These are phyloP conservation scores for Apamea anceps DNA, from an alignment of 2,888 invertebrate species.

Conservation along the genomic window DNA sequence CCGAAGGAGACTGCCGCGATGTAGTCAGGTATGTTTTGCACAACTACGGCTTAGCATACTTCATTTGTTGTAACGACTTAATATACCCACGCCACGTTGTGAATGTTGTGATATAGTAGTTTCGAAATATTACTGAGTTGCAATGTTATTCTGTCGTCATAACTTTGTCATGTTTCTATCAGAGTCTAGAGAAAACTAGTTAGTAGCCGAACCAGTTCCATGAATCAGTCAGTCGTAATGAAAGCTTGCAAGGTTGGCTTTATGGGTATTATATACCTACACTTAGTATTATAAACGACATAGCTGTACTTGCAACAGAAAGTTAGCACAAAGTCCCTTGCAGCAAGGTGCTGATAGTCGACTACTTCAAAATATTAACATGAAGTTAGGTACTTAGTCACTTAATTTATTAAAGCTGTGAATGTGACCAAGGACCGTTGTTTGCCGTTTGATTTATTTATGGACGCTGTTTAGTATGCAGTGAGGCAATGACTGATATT, in stretches of 20 bases:
- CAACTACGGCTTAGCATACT: constrained; percentile 50
- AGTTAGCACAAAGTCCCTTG: constrained; percentile 7
- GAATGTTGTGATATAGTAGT: constrained; percentile 54
- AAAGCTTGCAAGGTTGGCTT: constrained; percentile 71
- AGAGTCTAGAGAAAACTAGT: constrained; percentile 72
- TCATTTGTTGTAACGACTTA: constrained; percentile 47
- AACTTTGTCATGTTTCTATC: constrained; percentile 71
- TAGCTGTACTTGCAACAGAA: constrained; percentile 1
- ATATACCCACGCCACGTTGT: constrained; percentile 46
- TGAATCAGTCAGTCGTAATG: constrained; percentile 68
- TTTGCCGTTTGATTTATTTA: constrained; percentile 63
- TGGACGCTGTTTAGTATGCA: constrained; percentile 77
- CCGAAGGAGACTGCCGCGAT: constrained; percentile 97
- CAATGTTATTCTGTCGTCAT: constrained; percentile 70
- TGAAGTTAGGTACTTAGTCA: constrained; percentile 4
- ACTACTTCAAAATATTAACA: constrained; percentile 15
- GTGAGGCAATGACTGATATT: constrained; percentile 77
- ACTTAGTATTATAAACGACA: constrained; percentile 15
- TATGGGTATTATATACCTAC: constrained; percentile 45
- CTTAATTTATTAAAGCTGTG: constrained; percentile 36
- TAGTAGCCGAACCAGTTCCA: constrained; percentile 70
- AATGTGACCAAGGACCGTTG: constrained; percentile 64
- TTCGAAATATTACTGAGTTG: constrained; percentile 62
- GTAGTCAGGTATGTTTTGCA: constrained; percentile 94
- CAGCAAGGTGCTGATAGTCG: background rate